A percentile compares a stretch with the other conserved stretches of the same genome.
Conservation (phyloP, 2,797 vertebrate genomes). For the Caiman crocodilus region DNA sequence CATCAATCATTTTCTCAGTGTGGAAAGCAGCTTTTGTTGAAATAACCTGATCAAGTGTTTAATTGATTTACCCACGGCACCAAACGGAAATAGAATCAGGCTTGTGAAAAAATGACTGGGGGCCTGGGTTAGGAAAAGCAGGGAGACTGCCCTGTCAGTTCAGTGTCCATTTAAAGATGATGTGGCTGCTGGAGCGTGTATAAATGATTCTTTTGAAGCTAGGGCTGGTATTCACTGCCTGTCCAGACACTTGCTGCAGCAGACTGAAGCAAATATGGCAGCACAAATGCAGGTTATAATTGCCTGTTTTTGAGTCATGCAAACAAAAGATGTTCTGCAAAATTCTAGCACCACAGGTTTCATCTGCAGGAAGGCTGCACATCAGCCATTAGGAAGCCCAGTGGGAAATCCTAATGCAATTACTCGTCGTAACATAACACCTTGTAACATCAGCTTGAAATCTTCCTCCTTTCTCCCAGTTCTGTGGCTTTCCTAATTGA, state of each 20-base stretch:
- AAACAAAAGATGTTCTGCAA: slow-evolving; percentile 4
- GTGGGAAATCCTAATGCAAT: slow-evolving; percentile 57
- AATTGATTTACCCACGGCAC: slow-evolving; percentile 55
- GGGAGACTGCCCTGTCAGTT: neutral
- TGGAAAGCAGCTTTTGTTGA: slow-evolving; percentile 34
- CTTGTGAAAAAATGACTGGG: slow-evolving; percentile 33
- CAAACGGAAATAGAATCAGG: neutral
- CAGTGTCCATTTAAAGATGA: neutral
- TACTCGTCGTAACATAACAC: slow-evolving; percentile 60
- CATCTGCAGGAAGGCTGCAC: neutral
- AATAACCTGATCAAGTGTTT: slow-evolving; percentile 52
- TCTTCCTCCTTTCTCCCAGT: neutral
- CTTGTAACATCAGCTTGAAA: slow-evolving; percentile 47
- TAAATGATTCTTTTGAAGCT: neutral
- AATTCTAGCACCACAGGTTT: slow-evolving; percentile 9
- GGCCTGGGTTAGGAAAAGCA: neutral
- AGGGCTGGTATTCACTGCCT: neutral
- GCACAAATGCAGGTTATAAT: neutral
- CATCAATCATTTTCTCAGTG: slow-evolving; percentile 46
- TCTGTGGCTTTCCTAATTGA: neutral
- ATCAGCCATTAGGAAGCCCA: neutral
- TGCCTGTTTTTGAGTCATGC: slow-evolving; percentile 32
- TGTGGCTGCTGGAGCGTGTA: neutral
- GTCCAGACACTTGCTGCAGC: neutral
- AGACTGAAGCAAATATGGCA: neutral